phyloP scores from a whole-genome alignment of 2,888 invertebrate species.

The Smittia sp. region DNA sequence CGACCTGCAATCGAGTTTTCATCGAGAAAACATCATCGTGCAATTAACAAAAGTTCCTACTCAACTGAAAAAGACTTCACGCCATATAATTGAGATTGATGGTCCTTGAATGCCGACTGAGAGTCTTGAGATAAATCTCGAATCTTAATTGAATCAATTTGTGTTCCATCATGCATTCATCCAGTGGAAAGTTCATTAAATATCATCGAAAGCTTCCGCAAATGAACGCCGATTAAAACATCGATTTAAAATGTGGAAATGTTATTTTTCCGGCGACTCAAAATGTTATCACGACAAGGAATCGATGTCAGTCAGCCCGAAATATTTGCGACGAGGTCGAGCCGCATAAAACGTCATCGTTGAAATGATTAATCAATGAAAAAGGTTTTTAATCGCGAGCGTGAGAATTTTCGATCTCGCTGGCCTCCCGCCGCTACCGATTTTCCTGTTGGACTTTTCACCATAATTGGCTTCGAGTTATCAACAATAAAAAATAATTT shows the following conservation, averaged over 20 bases:
- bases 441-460: neutral
- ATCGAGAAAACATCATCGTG: too few species aligned
- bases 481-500: neutral
- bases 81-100: neutral
- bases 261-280: too few species aligned
- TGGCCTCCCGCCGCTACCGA: neutral
- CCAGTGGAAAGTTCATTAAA: neutral
- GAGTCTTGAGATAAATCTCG: neutral
- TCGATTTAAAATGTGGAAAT: neutral
- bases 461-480: conserved; percentile 4
- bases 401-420: neutral
- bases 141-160: conserved; percentile 8
- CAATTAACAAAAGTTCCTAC: too few species aligned
- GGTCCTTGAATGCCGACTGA: neutral
- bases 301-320: too few species aligned
- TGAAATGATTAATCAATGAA: neutral
- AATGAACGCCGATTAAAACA: neutral
- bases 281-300: neutral
- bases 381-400: neutral
- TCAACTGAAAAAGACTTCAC: too few species aligned
- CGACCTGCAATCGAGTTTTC: too few species aligned
- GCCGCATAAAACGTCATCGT: neutral
- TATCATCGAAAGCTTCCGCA: neutral
- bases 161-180: neutral
- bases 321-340: neutral